phyloP scores from a whole-genome alignment of 1,140 invertebrate species.

The Zaprionus vittiger region DNA sequence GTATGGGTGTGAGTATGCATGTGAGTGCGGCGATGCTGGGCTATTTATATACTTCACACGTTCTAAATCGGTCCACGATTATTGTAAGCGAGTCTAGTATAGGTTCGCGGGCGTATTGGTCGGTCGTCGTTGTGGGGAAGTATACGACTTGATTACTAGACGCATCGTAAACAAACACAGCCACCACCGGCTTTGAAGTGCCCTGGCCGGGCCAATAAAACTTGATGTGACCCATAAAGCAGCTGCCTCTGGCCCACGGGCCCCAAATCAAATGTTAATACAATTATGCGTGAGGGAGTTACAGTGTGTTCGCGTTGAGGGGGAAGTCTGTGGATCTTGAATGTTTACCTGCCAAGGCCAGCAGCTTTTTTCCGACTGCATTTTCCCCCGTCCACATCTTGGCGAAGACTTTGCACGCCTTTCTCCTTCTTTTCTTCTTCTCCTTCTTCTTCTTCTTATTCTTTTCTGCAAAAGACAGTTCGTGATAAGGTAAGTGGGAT shows the following conservation, averaged over 20 bases:
- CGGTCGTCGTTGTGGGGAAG: neutral
- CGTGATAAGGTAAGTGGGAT: neutral
- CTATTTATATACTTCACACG: constrained; percentile 51
- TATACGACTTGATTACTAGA: constrained; percentile 28
- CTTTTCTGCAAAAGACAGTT: constrained; percentile 1
- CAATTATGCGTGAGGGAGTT: constrained; percentile 3
- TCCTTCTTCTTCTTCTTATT: neutral
- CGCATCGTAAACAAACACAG: constrained; percentile 19
- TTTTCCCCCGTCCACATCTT: constrained; percentile 59
- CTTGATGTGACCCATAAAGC: constrained; percentile 44
- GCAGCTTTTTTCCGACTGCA: constrained; percentile 55
- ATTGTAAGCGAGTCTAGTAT: constrained; percentile 25
- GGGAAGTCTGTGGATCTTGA: constrained; percentile 23
- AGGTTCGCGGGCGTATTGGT: neutral
- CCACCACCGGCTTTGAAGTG: constrained; percentile 13
- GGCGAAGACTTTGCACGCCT: neutral
- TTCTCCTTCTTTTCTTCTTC: constrained; percentile 1
- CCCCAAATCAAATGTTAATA: constrained; percentile 11
- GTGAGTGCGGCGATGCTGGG: neutral
- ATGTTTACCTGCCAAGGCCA: constrained; percentile 67
- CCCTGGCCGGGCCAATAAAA: constrained; percentile 18
- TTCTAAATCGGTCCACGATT: constrained; percentile 49
- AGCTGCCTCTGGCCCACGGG: neutral
- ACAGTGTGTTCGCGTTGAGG: neutral
- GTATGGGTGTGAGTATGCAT: constrained; percentile 1